These are phyloP conservation scores for Temnothorax unifasciatus DNA, from an alignment of 2,888 invertebrate genomes.

Conservation along the genomic window DNA sequence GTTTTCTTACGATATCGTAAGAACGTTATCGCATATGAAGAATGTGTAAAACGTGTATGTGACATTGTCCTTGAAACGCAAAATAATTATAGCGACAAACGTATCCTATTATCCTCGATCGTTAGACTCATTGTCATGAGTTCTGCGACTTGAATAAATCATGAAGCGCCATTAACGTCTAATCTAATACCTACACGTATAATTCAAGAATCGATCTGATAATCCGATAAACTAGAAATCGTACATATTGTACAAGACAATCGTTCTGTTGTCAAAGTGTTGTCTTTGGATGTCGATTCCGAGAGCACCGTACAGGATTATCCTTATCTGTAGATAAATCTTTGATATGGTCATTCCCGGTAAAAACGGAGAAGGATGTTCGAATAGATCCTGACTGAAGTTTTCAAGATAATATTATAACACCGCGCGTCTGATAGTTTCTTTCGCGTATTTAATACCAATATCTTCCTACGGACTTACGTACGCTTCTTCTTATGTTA, in stretches of 20 bases:
- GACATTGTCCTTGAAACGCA: neutral
- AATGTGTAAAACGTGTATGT: neutral
- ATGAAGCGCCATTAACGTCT: neutral
- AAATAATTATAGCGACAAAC: slow-evolving; percentile 1
- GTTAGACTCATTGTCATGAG: neutral
- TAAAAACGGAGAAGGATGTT: neutral
- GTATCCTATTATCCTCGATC: neutral
- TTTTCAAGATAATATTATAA: neutral
- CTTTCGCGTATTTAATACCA: neutral
- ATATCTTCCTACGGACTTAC: neutral
- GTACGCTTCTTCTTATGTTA: neutral
- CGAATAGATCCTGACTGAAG: neutral
- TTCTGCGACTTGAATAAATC: slow-evolving; percentile 32
- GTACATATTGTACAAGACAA: neutral
- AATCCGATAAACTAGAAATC: neutral
- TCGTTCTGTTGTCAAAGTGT: slow-evolving; percentile 10
- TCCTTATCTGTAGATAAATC: slow-evolving; percentile 1
- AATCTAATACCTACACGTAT: slow-evolving; percentile 1
- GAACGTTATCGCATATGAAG: neutral
- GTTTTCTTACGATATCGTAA: neutral
- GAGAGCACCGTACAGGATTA: slow-evolving; percentile 5
- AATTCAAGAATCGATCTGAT: neutral
- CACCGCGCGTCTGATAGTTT: neutral
- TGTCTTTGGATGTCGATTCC: neutral
- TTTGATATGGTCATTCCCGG: neutral